Evolutionary conservation across 2,888 invertebrate genomes (phyloP).

Genomic region (Harpagoxenus sublaevis): DNA sequence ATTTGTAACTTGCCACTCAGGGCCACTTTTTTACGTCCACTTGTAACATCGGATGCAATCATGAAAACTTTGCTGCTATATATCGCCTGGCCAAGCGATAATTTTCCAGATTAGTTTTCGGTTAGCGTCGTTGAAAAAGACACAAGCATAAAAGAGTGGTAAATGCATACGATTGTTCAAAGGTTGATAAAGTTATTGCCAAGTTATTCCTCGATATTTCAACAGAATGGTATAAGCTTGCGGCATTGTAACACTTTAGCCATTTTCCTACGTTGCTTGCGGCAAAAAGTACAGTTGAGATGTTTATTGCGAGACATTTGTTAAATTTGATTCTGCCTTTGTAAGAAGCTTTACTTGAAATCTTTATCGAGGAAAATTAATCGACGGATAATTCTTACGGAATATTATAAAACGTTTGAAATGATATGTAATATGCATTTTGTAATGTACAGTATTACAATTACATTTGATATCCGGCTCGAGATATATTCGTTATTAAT

Average conservation of each 20-base stretch:
- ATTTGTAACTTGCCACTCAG: constrained; percentile 70
- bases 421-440: constrained; percentile 57
- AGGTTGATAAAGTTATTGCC: constrained; percentile 1
- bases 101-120: constrained; percentile 7
- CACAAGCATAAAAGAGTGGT: constrained; percentile 10
- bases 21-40: constrained; percentile 70
- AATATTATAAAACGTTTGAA: constrained; percentile 46
- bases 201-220: constrained; percentile 17
- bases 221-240: constrained; percentile 1
- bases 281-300: not conserved
- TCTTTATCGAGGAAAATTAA: constrained; percentile 24
- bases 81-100: constrained; percentile 1
- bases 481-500: constrained; percentile 50
- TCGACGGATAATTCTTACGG: not conserved
- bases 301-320: not conserved
- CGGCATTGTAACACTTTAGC: constrained; percentile 20
- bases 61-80: constrained; percentile 38
- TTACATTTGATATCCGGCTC: constrained; percentile 68
- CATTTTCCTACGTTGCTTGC: constrained; percentile 27
- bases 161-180: constrained; percentile 15
- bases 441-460: constrained; percentile 64
- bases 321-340: constrained; percentile 20
- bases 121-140: constrained; percentile 16
- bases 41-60: constrained; percentile 50
- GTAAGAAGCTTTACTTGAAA: constrained; percentile 3